Conservation (phyloP, 2,797 vertebrate species). For the Nyctalus aviator region DNA sequence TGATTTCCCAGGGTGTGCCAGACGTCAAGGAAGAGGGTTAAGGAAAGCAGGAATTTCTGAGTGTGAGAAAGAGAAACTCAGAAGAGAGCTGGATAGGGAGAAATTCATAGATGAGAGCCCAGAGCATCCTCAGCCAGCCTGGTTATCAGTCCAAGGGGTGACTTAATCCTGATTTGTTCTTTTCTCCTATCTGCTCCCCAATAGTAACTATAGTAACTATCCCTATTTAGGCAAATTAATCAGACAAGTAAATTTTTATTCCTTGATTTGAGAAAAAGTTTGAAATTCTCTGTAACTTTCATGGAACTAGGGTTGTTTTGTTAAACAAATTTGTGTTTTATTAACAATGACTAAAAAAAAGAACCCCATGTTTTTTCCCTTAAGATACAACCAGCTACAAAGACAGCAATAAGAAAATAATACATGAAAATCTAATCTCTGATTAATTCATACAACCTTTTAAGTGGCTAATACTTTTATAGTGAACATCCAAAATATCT, state of each 20-base stretch:
- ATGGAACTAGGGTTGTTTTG: neutral
- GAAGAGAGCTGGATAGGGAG: neutral
- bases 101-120: neutral
- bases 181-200: neutral
- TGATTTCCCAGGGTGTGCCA: neutral
- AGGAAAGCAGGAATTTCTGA: neutral
- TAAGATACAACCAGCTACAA: constrained; percentile 45
- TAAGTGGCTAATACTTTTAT: constrained; percentile 41
- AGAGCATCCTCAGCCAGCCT: neutral
- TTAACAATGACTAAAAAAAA: neutral
- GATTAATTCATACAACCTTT: constrained; percentile 18
- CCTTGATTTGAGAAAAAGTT: neutral
- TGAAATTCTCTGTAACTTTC: constrained; percentile 33
- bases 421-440: constrained; percentile 8
- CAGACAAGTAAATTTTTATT: neutral
- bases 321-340: constrained; percentile 25
- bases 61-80: neutral
- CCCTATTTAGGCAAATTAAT: neutral
- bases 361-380: neutral
- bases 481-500: constrained; percentile 34
- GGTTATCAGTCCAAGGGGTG: constrained; percentile 14
- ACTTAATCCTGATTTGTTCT: neutral
- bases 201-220: neutral
- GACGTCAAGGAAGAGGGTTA: neutral
- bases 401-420: neutral